A percentile compares a stretch with the other conserved stretches of the same genome.
Evolutionary conservation across 2,888 invertebrate genomes (phyloP).

Genomic region (Spilosoma lubricipeda): DNA sequence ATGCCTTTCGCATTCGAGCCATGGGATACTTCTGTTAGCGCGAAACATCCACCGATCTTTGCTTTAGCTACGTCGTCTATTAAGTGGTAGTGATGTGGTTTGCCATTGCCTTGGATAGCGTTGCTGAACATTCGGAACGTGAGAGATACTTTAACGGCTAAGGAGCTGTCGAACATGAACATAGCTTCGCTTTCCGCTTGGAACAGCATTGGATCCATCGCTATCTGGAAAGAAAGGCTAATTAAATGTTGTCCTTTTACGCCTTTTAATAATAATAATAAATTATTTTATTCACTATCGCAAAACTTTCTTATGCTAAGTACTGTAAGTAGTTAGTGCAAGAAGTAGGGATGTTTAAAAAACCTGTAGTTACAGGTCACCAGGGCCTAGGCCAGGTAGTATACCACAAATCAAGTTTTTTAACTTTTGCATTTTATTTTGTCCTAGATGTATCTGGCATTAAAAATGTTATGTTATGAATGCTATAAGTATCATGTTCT

Average conservation of each 20-base stretch:
- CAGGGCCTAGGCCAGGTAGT: too few species aligned
- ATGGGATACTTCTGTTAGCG: slow-evolving; percentile 95
- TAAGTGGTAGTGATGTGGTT: slow-evolving; percentile 86
- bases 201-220: slow-evolving; percentile 79
- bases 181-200: slow-evolving; percentile 84
- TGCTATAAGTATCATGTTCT: too few species aligned
- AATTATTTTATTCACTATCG: too few species aligned
- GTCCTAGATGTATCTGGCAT: too few species aligned
- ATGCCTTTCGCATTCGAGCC: slow-evolving; percentile 96
- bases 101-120: slow-evolving; percentile 88
- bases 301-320: too few species aligned
- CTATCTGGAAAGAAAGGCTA: slow-evolving; percentile 65
- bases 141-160: slow-evolving; percentile 89
- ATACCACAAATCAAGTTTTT: too few species aligned
- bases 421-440: too few species aligned
- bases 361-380: too few species aligned
- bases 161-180: slow-evolving; percentile 87
- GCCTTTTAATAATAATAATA: too few species aligned
- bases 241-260: neutral
- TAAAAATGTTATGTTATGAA: too few species aligned
- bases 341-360: too few species aligned
- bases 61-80: slow-evolving; percentile 75
- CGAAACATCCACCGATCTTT: slow-evolving; percentile 88
- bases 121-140: slow-evolving; percentile 89
- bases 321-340: too few species aligned